Conservation (phyloP, 2,888 invertebrate genomes). For the Lampropteryx suffumata region DNA sequence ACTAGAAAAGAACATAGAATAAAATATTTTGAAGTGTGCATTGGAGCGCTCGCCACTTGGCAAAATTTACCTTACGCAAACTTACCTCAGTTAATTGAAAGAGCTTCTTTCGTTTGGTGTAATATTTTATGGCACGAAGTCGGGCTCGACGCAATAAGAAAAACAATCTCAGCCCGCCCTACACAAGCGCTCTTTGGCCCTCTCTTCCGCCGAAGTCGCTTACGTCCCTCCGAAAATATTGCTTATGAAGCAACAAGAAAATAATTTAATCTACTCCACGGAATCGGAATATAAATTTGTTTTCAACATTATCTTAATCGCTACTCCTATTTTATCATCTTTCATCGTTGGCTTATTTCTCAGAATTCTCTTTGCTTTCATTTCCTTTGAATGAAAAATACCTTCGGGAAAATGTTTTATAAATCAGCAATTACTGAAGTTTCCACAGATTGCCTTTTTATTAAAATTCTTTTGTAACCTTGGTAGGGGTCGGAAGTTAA, state of each 20-base stretch:
- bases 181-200: slow-evolving; percentile 56
- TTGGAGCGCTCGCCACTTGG: slow-evolving; percentile 59
- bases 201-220: slow-evolving; percentile 55
- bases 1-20: slow-evolving; percentile 36
- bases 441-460: slow-evolving; percentile 38
- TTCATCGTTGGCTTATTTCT: slow-evolving; percentile 52
- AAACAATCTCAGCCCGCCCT: slow-evolving; percentile 58
- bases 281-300: slow-evolving; percentile 74
- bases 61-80: slow-evolving; percentile 70
- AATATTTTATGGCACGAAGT: slow-evolving; percentile 73
- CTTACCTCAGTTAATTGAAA: slow-evolving; percentile 78
- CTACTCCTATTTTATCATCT: slow-evolving; percentile 63
- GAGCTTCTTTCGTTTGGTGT: slow-evolving; percentile 76
- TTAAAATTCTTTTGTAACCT: slow-evolving; percentile 36
- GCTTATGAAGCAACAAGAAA: slow-evolving; percentile 67
- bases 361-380: slow-evolving; percentile 51
- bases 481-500: slow-evolving; percentile 22
- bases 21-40: slow-evolving; percentile 54
- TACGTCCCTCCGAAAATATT: slow-evolving; percentile 55
- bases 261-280: slow-evolving; percentile 71
- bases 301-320: slow-evolving; percentile 72
- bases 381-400: slow-evolving; percentile 48
- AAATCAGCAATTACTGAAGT: slow-evolving; percentile 48
- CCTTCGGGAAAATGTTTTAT: slow-evolving; percentile 44
- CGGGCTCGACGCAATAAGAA: slow-evolving; percentile 49